These are phyloP conservation scores for Pegea sp. DNA, from an alignment of 23 tunicate species.

Conservation along the genomic window DNA sequence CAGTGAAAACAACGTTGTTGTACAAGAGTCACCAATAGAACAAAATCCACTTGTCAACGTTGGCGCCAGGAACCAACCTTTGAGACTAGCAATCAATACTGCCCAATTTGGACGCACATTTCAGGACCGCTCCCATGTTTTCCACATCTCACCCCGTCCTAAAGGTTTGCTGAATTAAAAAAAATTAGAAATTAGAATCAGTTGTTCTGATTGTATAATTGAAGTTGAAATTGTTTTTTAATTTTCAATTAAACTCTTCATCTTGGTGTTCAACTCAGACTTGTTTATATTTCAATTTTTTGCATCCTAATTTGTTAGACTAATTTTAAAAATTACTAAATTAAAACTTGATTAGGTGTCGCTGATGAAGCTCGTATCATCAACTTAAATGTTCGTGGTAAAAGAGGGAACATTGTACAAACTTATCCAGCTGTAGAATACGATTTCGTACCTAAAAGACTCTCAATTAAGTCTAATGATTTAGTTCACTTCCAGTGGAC, in stretches of 20 bases:
- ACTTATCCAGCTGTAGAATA: constrained; percentile 79
- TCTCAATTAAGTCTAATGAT: constrained; percentile 11
- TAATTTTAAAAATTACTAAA: not conserved
- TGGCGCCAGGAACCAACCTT: constrained; percentile 33
- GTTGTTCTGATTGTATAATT: too few relatives aligned
- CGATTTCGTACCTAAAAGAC: constrained; percentile 57
- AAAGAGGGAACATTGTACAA: constrained; percentile 88
- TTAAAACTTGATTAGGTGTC: not conserved
- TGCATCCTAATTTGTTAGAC: not conserved
- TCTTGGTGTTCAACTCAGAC: not conserved
- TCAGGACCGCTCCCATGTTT: constrained; percentile 79
- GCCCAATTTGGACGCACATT: constrained; percentile 70
- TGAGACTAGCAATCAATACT: constrained; percentile 93
- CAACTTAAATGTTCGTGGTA: constrained; percentile 71
- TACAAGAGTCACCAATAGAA: constrained; percentile 32
- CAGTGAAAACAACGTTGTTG: constrained; percentile 26
- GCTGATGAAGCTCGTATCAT: constrained; percentile 6
- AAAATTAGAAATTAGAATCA: too few relatives aligned
- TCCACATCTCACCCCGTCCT: constrained; percentile 39
- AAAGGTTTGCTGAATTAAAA: too few relatives aligned
- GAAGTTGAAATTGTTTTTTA: too few relatives aligned
- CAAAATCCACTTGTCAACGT: constrained; percentile 77
- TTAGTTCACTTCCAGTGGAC: constrained; percentile 90
- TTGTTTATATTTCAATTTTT: not conserved
- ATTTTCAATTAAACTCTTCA: too few relatives aligned